Base-by-base conservation (phyloP, 30 jellyfish, hydroid and myxozoan species). In the Hydractinia symbiolongicarpus region DNA sequence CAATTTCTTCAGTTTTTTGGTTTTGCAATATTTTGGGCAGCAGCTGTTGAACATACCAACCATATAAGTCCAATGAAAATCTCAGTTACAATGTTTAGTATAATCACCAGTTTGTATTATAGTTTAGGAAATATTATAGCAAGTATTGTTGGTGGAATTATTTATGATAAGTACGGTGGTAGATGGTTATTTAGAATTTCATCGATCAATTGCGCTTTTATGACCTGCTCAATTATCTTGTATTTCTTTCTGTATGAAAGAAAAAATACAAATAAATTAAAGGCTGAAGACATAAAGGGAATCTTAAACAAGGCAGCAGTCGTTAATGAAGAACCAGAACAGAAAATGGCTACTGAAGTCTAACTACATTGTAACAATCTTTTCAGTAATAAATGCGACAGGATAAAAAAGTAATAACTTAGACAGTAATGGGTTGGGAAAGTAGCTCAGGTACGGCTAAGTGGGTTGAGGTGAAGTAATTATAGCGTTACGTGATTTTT, bases 161-260 rank as follows among this genome's bases (percentile, higher is more conserved):
- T 74, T 9, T 74, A 74, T 51, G 40, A 74, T 17, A 21, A 17
- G 15, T 74, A 30, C 61, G 83, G 83, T 50, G 83, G 83, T 20
- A 13, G 67, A 20, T 15, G 57, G 50, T 44, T 74, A 55, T 64
- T 64, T 13, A 64, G 9, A 7, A 13, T 13, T n/a, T 64, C 19
- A 6, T 64, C 74, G 16, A 13, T 64, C 7, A 44, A 64, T 6
- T 64, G 52, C 0, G 0, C 19, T 0, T 7, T 64, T 64, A 51
- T 64, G 9, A 51, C 74, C 40, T n/a, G 4, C 16, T 6, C 40
- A 13, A 51, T 51, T 7, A n/a, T 13, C 5, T n/a, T 64, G 17
- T 64, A n/a, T 13, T 64, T n/a, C 74, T 7, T 64, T 64, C 52
- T 51, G 40, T 44, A n/a, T 64, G 74, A 64, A 64, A 64, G 44